Percentiles rank a stretch among this genome's conserved stretches.
These are phyloP conservation scores for Falco berigora DNA, from an alignment of 2,797 vertebrate species.

Conservation along the genomic window DNA sequence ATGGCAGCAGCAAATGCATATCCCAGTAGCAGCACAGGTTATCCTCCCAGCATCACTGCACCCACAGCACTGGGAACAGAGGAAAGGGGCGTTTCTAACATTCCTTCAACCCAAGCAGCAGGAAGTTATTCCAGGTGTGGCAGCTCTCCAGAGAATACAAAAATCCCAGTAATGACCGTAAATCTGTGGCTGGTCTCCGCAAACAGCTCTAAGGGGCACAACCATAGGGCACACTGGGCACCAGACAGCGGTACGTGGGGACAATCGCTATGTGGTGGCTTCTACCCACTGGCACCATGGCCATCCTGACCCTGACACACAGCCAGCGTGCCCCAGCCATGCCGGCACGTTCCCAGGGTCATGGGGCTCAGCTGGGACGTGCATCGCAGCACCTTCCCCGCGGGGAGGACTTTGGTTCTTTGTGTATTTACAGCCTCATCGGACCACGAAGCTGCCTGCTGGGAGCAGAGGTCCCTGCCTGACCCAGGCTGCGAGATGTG, in stretches of 20 bases:
- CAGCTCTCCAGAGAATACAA: not conserved
- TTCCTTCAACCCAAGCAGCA: not conserved
- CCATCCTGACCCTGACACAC: fast-evolving
- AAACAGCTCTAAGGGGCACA: not conserved
- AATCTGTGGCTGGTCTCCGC: not conserved
- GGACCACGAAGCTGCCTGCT: fast-evolving
- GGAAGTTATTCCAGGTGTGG: not conserved
- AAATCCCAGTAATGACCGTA: not conserved
- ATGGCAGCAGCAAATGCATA: not conserved
- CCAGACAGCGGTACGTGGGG: not conserved
- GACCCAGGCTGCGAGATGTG: fast-evolving
- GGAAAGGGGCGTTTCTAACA: not conserved
- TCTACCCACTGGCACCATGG: not conserved
- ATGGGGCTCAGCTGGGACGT: fast-evolving
- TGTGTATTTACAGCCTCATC: not conserved
- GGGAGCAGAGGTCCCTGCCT: not conserved
- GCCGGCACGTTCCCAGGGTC: not conserved
- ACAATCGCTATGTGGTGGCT: fast-evolving
- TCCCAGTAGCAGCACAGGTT: not conserved
- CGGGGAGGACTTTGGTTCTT: not conserved
- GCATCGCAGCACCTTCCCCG: not conserved
- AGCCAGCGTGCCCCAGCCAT: fast-evolving
- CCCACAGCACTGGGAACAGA: not conserved
- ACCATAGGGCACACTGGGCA: not conserved
- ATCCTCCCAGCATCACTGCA: not conserved